Evolutionary conservation across 1,140 invertebrate species (phyloP).

Genomic region (Aphelinus atriplicis): DNA sequence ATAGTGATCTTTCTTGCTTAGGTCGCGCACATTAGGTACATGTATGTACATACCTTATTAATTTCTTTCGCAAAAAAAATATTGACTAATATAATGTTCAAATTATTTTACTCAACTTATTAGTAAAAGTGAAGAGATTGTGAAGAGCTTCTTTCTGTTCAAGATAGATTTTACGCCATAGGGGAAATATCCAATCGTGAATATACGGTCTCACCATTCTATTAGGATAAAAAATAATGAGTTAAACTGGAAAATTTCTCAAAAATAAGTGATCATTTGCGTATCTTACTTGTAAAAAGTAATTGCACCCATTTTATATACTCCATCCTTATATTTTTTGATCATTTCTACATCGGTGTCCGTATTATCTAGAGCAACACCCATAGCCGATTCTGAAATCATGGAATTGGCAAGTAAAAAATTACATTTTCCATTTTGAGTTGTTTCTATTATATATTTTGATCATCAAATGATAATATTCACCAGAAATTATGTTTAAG

Average conservation of each 20-base stretch:
- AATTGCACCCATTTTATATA: constrained; percentile 7
- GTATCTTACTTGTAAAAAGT: constrained; percentile 39
- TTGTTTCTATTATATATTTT: not conserved
- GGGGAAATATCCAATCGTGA: constrained; percentile 66
- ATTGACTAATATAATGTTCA: not conserved
- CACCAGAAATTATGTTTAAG: constrained; percentile 84
- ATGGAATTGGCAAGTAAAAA: constrained; percentile 2
- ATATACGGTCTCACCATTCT: constrained; percentile 70
- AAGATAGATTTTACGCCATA: constrained; percentile 57
- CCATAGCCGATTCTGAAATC: constrained; percentile 82
- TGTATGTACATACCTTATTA: not conserved
- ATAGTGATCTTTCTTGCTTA: too few relatives aligned
- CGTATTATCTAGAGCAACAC: constrained; percentile 74
- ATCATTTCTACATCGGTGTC: constrained; percentile 60
- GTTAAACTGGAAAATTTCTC: not conserved
- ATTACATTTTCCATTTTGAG: not conserved
- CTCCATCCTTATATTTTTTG: constrained; percentile 26
- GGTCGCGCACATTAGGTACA: too few relatives aligned
- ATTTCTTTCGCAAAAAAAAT: not conserved
- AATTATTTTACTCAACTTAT: constrained; percentile 63
- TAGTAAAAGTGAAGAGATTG: constrained; percentile 75
- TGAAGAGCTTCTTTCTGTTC: constrained; percentile 69
- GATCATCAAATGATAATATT: constrained; percentile 40
- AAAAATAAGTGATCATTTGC: not conserved
- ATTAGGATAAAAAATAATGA: not conserved